Percentiles rank a stretch among this genome's conserved stretches.
Conservation (phyloP, 2,797 vertebrate genomes). For the Anguilla anguilla region DNA sequence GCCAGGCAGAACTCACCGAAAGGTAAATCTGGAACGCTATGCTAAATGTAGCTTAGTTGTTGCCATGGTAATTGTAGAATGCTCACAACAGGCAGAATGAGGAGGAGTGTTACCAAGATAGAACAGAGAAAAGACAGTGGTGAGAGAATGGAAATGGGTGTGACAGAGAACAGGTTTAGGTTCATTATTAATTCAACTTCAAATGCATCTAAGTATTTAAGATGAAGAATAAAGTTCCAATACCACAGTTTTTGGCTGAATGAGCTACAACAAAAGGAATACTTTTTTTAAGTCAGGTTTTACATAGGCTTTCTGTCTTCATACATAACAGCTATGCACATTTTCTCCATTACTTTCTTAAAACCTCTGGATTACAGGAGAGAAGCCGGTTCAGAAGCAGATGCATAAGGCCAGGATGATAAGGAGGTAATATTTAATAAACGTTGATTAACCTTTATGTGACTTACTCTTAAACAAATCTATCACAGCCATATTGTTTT, state of each 20-base stretch:
- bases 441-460: not conserved
- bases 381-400: not conserved
- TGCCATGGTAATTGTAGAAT: conserved; percentile 31
- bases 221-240: not conserved
- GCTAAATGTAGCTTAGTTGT: conserved; percentile 24
- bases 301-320: not conserved
- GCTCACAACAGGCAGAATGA: conserved; percentile 14
- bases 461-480: not conserved
- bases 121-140: not conserved
- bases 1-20: not conserved
- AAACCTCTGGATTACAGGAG: not conserved
- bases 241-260: not conserved
- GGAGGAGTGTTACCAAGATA: not conserved
- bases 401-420: not conserved
- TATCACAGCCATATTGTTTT: not conserved
- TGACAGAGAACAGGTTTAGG: not conserved
- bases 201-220: not conserved
- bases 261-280: not conserved
- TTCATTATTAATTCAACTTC: not conserved
- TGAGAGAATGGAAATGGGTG: not conserved
- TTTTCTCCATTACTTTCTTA: not conserved
- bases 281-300: not conserved
- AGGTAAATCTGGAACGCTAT: conserved; percentile 11
- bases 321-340: not conserved
- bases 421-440: not conserved